Evolutionary conservation across 92 coral and sea anemone species (phyloP), one percentile per base, ranked within the genome.

Genomic region (Siderastrea siderea): DNA sequence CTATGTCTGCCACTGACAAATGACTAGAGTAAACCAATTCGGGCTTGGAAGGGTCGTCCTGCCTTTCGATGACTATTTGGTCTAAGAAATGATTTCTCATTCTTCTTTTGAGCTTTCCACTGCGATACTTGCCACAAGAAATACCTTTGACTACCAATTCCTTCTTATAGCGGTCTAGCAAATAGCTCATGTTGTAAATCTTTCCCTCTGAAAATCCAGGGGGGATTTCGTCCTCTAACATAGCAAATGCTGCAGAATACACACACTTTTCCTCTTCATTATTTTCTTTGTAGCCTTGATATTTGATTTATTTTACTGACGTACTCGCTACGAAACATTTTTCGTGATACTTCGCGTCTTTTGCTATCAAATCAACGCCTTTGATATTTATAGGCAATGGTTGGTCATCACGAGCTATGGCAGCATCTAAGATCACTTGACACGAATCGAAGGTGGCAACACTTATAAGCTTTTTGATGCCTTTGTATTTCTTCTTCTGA

Each of bases 11-110:
- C 10, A 64, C 45, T 9, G 72, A 78, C 26, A 78, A 11, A 14
- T 48, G 69, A 52, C 85, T 80, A 7, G 74, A 65, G 43, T 64
- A 80, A 63, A 80, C 46, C 55, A 77, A 47, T 46, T 77, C 82
- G 14, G 82, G 82, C 82, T 77, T n/a, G 2, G 82, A 59, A 16
- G 82, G 82, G 14, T 77, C 82, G 14, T 57, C 19, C 6, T 55
- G 64, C 82, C 55, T 77, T 11, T 77, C 0, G 47, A 77, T 15
- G 82, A 77, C 82, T 5, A 38, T 11, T 52, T 54, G 44, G 45
- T 77, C 82, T 52, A 11, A 11, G 47, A 77, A 77, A 77, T 74
- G 17, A 15, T 15, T 49, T 74, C 19, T 3, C 57, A 48, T 1
- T 74, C 79, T 74, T 48, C 47, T 44, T 74, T 74, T 74, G 19